Evolutionary conservation across 1,140 invertebrate genomes (phyloP), one percentile per base, ranked within the genome.

Genomic region (Drosophila kepulauana): DNA sequence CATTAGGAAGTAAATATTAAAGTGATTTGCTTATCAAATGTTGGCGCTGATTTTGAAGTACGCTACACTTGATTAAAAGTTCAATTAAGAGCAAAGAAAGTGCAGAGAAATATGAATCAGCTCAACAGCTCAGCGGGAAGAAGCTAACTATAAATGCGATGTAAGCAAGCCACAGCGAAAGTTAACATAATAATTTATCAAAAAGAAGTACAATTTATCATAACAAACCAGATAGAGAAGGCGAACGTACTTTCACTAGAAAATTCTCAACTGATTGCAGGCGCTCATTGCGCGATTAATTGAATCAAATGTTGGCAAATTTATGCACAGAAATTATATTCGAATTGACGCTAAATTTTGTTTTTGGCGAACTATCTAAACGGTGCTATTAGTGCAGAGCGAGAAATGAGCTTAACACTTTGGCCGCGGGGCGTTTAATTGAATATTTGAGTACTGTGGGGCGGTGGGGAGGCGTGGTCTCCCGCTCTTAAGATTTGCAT

Each of bases 351-450:
- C 80, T 68, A 75, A 71, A 84, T 64, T 70, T 66, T 38, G 80
- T 64, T 70, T 66, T 38, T 8, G 7, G 66, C 59, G 45, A 51
- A 61, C 61, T 69, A 85, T 72, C 67, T 66, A 80, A 70, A 67
- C 64, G 38, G 20, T 52, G 28, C 52, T 52, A 66, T 78, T 77
- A 81, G 25, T 61, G 16, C 15, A 35, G 52, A 20, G 16, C 66
- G 63, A 25, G 20, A 80, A 79, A 72, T 79, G 63, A 69, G 63
- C 69, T 59, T 67, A 79, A 61, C 66, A 54, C 66, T 80, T 69
- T 85, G 74, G 85, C 85, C 69, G 74, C 71, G 85, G 85, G 85
- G 85, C 85, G 85, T 88, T 89, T 88, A 88, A 88, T 88, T 88
- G 85, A 88, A 88, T 88, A 88, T 82, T 87, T 82, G 62, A 52